Percentiles rank a stretch among this genome's conserved stretches.
Conservation (phyloP, 1,140 invertebrate genomes). For the Drosophila hydei region DNA sequence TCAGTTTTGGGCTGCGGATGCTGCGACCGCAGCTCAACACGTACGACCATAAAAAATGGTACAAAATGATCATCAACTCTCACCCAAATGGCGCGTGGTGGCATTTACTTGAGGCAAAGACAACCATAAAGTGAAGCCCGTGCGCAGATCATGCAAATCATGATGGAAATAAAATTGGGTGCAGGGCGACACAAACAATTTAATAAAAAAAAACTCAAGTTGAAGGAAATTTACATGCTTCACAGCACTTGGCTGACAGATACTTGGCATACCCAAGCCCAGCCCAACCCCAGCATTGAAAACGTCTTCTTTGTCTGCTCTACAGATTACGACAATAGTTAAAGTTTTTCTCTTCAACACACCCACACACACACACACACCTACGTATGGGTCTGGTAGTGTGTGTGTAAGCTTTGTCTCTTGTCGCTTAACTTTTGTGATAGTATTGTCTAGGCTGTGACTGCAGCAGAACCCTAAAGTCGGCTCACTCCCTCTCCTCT, state of each 20-base stretch:
- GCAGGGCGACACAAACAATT: conserved; percentile 74
- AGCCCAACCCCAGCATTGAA: conserved; percentile 14
- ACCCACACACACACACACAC: not conserved
- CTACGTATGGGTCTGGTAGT: not conserved
- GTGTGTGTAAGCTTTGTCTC: conserved; percentile 28
- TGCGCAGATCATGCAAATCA: conserved; percentile 72
- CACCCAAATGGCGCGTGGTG: conserved; percentile 30
- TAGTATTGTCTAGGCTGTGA: conserved; percentile 38
- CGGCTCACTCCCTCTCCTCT: not conserved
- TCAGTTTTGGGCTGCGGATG: conserved; percentile 16
- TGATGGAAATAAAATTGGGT: conserved; percentile 71
- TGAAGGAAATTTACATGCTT: conserved; percentile 75
- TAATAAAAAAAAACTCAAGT: conserved; percentile 74
- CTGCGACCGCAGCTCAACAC: conserved; percentile 23
- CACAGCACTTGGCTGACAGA: conserved; percentile 43
- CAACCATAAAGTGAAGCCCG: conserved; percentile 14
- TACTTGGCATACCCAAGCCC: conserved; percentile 36
- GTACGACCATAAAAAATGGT: conserved; percentile 43
- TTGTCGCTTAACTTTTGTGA: conserved; percentile 60
- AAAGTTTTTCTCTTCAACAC: conserved; percentile 51
- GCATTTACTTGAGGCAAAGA: conserved; percentile 12
- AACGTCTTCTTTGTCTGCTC: conserved; percentile 73
- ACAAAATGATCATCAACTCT: conserved; percentile 41
- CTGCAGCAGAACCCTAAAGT: conserved; percentile 1
- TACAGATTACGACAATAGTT: conserved; percentile 45